Evolutionary conservation across 2,797 vertebrate genomes (phyloP), one percentile per base, ranked within the genome.

Genomic region (Acrocephalus scirpaceus): DNA sequence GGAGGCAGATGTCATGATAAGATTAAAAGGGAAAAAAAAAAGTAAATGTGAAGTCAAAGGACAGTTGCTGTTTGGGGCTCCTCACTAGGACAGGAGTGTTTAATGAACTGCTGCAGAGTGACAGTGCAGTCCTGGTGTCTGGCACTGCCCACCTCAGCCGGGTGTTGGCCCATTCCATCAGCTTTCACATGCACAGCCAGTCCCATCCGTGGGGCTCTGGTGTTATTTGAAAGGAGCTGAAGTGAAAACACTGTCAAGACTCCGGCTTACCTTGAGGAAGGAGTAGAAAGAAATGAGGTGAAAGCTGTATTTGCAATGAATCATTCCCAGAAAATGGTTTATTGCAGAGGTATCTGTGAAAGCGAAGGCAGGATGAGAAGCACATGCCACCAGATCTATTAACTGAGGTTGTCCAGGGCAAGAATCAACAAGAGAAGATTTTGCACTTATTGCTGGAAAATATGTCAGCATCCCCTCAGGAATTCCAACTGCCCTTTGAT

Each of bases 391-490:
- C 81, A 62, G 75, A 20, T 69, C 92, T 89, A 72, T 94, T 94
- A 94, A 80, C 88, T 87, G 88, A 71, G 83, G 60, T 21, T 92
- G 86, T 64, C 56, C 4, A 13, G 56, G 66, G 79, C 67, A 64
- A 70, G 73, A 92, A 92, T 81, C 93, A 94, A 57, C 83, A 84
- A 32, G 82, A 78, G 90, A 54, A 94, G 76, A 77, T 93, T 93
- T 78, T 88, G 88, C 56, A 36, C 76, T 94, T 93, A 93, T 58
- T 95, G 90, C 76, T 95, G 83, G 86, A 78, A 95, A 92, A 90
- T 90, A 93, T 75, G 80, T 84, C 90, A 84, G 36, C 18, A 16
- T 86, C 42, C 83, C 61, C 70, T 75, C 0, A 1, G 86, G 86
- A 95, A 91, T 88, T 82, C 71, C 70, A 44, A 10, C 72, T 74